These are phyloP conservation scores for Sakesphorus luctuosus DNA, from an alignment of 2,113 vertebrate genomes.

Conservation along the genomic window DNA sequence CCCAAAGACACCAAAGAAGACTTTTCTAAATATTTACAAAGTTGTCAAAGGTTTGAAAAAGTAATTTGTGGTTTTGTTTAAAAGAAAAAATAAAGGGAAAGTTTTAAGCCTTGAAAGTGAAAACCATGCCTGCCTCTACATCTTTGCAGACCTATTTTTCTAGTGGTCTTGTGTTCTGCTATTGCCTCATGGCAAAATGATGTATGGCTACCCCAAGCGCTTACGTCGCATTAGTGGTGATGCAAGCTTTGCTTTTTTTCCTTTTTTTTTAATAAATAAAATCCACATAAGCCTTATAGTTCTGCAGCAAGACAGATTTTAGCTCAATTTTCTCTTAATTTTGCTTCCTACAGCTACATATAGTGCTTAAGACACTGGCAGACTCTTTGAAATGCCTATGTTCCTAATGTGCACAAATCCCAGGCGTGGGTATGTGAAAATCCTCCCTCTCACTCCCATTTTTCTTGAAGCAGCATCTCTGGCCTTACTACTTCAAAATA, in stretches of 20 bases:
- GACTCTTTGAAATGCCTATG: background rate
- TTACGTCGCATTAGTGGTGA: background rate
- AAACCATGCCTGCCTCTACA: background rate
- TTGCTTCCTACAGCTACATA: conserved; percentile 47
- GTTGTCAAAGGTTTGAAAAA: background rate
- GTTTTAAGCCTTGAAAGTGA: background rate
- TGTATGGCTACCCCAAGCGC: background rate
- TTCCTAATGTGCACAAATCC: background rate
- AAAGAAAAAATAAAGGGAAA: background rate
- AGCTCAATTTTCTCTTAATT: conserved; percentile 17
- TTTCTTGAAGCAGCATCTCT: conserved; percentile 2
- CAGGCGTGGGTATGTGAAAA: background rate
- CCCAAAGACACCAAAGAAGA: background rate
- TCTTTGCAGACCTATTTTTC: background rate
- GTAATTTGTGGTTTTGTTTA: background rate
- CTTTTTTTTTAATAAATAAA: background rate
- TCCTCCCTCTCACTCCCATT: background rate
- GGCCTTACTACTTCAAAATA: conserved; percentile 9
- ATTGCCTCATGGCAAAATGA: background rate
- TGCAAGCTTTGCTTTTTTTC: background rate
- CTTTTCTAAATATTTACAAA: background rate
- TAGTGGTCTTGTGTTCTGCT: conserved; percentile 1
- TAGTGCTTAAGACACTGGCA: background rate
- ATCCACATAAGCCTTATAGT: background rate
- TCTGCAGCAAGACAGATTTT: conserved; percentile 28